Percentiles rank a stretch among this genome's conserved stretches.
phyloP scores from a whole-genome alignment of 2,888 invertebrate species.

The Mimumesa dahlbomi region DNA sequence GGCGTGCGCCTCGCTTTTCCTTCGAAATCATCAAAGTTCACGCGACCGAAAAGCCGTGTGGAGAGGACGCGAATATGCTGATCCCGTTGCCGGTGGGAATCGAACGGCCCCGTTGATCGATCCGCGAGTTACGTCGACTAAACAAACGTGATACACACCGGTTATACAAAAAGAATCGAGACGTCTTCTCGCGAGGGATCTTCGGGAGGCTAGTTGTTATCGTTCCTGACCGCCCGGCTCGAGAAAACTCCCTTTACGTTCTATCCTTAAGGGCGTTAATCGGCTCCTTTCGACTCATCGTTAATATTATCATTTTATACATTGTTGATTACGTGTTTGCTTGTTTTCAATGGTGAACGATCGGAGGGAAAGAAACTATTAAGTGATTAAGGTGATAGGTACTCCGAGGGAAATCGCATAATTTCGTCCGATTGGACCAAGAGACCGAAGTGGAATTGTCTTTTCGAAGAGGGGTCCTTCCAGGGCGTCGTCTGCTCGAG shows the following conservation, averaged over 20 bases:
- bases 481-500: conserved; percentile 3
- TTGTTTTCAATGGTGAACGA: neutral
- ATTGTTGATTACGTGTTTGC: neutral
- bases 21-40: conserved; percentile 68
- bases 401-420: too few species aligned
- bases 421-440: too few species aligned
- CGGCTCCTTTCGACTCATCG: neutral
- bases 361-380: neutral
- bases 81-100: conserved; percentile 37
- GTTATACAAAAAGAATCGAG: too few species aligned
- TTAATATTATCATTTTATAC: neutral
- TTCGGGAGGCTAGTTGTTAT: conserved; percentile 15
- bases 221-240: conserved; percentile 8
- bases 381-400: too few species aligned
- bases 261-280: neutral
- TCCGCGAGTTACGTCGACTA: conserved; percentile 27
- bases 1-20: conserved; percentile 70
- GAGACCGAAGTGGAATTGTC: neutral
- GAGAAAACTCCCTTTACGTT: conserved; percentile 16
- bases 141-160: too few species aligned
- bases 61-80: conserved; percentile 38
- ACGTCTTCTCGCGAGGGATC: neutral
- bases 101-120: conserved; percentile 37
- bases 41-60: conserved; percentile 44
- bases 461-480: neutral